These are phyloP conservation scores for Suillia variegata DNA, from an alignment of 2,888 invertebrate species.

Conservation along the genomic window DNA sequence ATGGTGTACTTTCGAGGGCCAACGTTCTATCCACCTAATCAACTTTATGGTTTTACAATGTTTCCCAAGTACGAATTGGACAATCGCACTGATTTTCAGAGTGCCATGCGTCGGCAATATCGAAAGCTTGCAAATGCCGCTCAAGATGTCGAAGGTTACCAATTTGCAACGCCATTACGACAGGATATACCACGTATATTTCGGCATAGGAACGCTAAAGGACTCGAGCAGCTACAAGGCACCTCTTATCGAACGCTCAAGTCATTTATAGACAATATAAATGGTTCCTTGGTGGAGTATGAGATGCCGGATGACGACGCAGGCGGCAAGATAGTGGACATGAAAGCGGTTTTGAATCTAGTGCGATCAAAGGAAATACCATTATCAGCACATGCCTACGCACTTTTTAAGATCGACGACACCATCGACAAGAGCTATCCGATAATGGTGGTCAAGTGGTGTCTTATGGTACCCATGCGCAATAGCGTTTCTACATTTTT, in stretches of 20 bases:
- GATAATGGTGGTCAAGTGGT: constrained; percentile 47
- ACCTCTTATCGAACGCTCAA: constrained; percentile 29
- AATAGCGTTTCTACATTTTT: constrained; percentile 43
- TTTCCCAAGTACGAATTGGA: constrained; percentile 34
- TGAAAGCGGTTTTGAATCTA: constrained; percentile 43
- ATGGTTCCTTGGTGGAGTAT: constrained; percentile 38
- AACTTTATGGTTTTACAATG: constrained; percentile 31
- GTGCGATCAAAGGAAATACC: constrained; percentile 36
- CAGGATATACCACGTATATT: constrained; percentile 47
- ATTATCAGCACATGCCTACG: constrained; percentile 47
- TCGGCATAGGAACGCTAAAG: constrained; percentile 39
- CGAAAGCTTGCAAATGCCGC: not conserved
- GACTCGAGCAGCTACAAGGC: constrained; percentile 34
- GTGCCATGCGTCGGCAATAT: constrained; percentile 1
- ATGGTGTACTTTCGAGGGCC: constrained; percentile 43
- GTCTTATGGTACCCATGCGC: constrained; percentile 50
- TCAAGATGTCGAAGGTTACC: constrained; percentile 34
- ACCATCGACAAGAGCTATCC: constrained; percentile 47
- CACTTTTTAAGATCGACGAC: constrained; percentile 41
- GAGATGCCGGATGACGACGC: constrained; percentile 25
- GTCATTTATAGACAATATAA: constrained; percentile 37
- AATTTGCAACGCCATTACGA: constrained; percentile 39
- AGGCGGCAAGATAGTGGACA: constrained; percentile 39
- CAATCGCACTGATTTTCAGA: constrained; percentile 33
- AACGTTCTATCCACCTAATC: constrained; percentile 33